These are phyloP conservation scores for Eulemur rubriventer DNA, from an alignment of 2,797 vertebrate genomes.

Conservation along the genomic window DNA sequence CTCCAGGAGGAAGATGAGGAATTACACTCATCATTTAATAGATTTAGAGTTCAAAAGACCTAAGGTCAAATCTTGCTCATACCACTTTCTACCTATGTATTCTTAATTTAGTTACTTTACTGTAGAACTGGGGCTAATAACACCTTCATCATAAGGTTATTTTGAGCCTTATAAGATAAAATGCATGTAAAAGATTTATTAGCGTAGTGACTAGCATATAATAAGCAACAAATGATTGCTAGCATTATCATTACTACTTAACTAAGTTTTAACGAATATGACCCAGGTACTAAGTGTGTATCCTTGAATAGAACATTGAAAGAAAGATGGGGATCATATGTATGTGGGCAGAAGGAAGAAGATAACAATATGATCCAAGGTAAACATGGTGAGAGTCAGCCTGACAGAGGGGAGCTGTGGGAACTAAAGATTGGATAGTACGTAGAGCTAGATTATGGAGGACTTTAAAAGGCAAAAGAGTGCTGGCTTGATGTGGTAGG, in stretches of 20 bases:
- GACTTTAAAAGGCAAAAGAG: background rate
- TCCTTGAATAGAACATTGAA: background rate
- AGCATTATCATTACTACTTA: slow-evolving; percentile 31
- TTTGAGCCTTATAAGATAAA: slow-evolving; percentile 4
- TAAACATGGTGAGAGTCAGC: background rate
- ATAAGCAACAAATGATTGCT: background rate
- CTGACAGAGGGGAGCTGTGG: background rate
- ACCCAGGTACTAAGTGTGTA: background rate
- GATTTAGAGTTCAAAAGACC: background rate
- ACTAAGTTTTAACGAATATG: slow-evolving; percentile 6
- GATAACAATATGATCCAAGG: background rate
- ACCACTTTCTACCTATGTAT: background rate
- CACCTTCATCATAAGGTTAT: background rate
- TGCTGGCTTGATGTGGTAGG: background rate
- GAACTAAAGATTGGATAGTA: background rate
- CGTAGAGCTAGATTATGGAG: background rate
- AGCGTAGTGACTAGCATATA: background rate
- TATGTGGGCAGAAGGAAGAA: background rate
- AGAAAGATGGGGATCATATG: background rate
- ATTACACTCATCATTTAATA: background rate
- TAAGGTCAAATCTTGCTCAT: background rate
- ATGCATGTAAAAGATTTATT: background rate
- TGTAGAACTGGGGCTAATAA: slow-evolving; percentile 1
- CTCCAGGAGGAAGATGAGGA: background rate
- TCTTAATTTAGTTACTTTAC: background rate